These are phyloP conservation scores for Salticus scenicus DNA, from an alignment of 2,888 invertebrate species.

Conservation along the genomic window DNA sequence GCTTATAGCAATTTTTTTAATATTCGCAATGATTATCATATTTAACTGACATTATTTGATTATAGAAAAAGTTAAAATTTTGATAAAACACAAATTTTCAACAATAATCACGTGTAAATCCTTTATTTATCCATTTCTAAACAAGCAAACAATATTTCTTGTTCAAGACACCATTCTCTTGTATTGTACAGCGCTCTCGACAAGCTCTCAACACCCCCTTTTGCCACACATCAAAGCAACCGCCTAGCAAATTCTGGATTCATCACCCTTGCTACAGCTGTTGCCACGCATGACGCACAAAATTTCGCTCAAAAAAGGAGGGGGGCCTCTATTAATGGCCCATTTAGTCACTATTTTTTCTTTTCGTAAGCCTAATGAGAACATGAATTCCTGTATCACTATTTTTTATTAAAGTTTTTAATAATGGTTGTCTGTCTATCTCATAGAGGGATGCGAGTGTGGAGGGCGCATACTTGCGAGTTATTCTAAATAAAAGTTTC, in stretches of 20 bases:
- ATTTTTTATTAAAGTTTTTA: constrained; percentile 28
- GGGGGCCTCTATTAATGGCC: constrained; percentile 37
- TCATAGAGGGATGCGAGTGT: not conserved
- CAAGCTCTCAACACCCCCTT: not conserved
- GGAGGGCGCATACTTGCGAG: constrained; percentile 23
- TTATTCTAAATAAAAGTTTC: not conserved
- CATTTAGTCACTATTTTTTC: constrained; percentile 53
- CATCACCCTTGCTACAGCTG: constrained; percentile 23
- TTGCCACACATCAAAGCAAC: constrained; percentile 28
- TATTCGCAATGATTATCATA: too few relatives aligned
- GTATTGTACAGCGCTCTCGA: not conserved
- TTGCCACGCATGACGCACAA: constrained; percentile 27
- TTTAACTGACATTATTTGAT: too few relatives aligned
- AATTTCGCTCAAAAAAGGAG: not conserved
- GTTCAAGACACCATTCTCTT: not conserved
- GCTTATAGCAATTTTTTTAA: too few relatives aligned
- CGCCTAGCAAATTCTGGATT: constrained; percentile 20
- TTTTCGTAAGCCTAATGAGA: constrained; percentile 46
- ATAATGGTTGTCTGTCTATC: constrained; percentile 47
- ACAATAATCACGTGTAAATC: too few relatives aligned
- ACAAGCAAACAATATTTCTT: constrained; percentile 12
- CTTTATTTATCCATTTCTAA: not conserved
- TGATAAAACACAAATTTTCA: too few relatives aligned
- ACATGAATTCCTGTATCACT: constrained; percentile 26
- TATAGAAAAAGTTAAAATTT: too few relatives aligned